Base-by-base conservation (phyloP, 2,113 vertebrate genomes). In the Toxotes jaculatrix region DNA sequence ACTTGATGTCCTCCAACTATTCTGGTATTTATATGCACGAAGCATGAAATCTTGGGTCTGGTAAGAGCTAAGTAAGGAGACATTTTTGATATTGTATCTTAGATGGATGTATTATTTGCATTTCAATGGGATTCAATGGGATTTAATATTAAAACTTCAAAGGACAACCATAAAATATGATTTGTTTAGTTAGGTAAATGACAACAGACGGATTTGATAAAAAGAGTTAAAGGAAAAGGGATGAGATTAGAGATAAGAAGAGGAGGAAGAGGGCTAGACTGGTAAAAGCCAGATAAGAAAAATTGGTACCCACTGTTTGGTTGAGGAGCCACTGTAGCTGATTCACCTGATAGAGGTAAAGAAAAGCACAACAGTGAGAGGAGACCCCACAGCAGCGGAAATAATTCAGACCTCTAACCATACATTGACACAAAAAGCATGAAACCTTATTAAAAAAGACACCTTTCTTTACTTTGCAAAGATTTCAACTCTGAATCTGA, bases 1-100 rank as follows among this genome's bases (percentile, higher is more conserved):
- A 97, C 96, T 86, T 95, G 95, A 88, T 96, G 97, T 83, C 97
- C 98, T 63, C 98, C 98, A 40, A 99, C 97, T 86, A 99, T 97
- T 89, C 98, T 93, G 68, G 93, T 95, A 81, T 88, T 92, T 74
- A 93, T 94, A 45, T 95, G 94, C 36, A 93, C 90, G 75, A 94
- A 94, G 86, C 95, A 95, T 0, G 94, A 93, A 5, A 90, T 90
- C 89, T 91, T 93, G 23, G 85, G 66, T 23, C 65, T 70, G 5
- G 66, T 69, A 12, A 32, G 19, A 81, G 45, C 89, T 91, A 49
- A 77, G 84, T 2, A 57, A 57, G 43, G 53, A 82, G 65, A 84
- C 17, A 82, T 32, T 31, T 71, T 59, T 8, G 21, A 82, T 23
- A 27, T n/a, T 36, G 43, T 42, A 60, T 40, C 43, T 86, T 45